Evolutionary conservation across 2,797 vertebrate species (phyloP).

Genomic region (Pseudomugil tenellus): DNA sequence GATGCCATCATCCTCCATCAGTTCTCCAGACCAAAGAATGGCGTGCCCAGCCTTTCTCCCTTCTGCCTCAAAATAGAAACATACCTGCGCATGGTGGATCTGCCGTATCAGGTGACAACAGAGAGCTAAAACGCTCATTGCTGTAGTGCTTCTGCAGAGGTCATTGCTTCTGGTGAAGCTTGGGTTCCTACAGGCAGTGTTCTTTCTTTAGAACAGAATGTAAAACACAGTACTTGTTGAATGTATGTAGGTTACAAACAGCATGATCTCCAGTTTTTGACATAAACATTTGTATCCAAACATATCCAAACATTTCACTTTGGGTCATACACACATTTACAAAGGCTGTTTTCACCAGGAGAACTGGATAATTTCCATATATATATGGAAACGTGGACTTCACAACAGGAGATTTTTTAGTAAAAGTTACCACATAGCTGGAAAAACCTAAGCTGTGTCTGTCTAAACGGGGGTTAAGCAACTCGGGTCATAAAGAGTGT

Average conservation of each 20-base stretch:
- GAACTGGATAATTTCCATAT: too few species aligned
- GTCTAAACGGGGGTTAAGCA: too few species aligned
- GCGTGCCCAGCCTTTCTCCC: slow-evolving; percentile 94
- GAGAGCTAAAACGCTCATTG: not conserved
- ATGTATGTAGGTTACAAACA: too few species aligned
- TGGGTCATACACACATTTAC: not conserved
- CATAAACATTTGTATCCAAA: not conserved
- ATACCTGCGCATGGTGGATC: slow-evolving; percentile 95
- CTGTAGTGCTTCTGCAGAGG: not conserved
- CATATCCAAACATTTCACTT: not conserved
- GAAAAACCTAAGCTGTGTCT: too few species aligned
- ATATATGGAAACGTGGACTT: too few species aligned
- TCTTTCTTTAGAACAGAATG: too few species aligned
- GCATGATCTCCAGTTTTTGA: too few species aligned
- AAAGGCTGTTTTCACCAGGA: slow-evolving; percentile 1
- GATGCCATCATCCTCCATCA: slow-evolving; percentile 98
- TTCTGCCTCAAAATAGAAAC: slow-evolving; percentile 99
- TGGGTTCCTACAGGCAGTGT: slow-evolving; percentile 1
- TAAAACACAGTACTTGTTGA: not conserved
- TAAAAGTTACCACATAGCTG: too few species aligned
- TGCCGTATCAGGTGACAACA: slow-evolving; percentile 94
- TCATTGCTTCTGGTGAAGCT: not conserved
- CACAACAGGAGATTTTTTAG: too few species aligned
- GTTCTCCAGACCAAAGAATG: slow-evolving; percentile 94
- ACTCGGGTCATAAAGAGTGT: too few species aligned